Conservation (phyloP, 2,797 vertebrate species). For the Enteromius treurensis region DNA sequence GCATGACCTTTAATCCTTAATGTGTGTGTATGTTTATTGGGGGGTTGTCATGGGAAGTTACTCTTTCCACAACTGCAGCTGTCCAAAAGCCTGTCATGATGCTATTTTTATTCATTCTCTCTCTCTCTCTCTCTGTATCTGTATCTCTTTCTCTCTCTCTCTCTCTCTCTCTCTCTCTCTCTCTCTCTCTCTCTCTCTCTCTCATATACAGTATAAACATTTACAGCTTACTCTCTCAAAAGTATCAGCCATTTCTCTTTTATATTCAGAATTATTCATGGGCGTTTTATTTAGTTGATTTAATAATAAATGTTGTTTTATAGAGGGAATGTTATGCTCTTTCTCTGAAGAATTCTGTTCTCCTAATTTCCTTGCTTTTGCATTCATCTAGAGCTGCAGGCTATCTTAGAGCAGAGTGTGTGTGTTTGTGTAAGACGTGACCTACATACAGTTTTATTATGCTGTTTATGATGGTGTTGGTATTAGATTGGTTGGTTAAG, state of each 20-base stretch:
- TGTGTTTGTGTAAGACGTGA: slow-evolving; percentile 48
- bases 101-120: slow-evolving; percentile 54
- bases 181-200: slow-evolving; percentile 4
- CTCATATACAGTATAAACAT: background rate
- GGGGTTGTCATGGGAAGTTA: slow-evolving; percentile 45
- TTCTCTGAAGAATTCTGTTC: background rate
- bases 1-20: background rate
- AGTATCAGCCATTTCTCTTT: slow-evolving; percentile 5
- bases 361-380: slow-evolving; percentile 42
- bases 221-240: background rate
- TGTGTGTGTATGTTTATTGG: slow-evolving; percentile 26
- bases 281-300: background rate
- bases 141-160: background rate
- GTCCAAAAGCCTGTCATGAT: slow-evolving; percentile 49
- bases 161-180: slow-evolving; percentile 10
- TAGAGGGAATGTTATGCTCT: background rate
- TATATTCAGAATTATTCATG: background rate
- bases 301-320: slow-evolving; percentile 6
- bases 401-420: slow-evolving; percentile 31
- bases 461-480: slow-evolving; percentile 43
- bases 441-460: slow-evolving; percentile 55
- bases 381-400: slow-evolving; percentile 39
- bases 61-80: slow-evolving; percentile 52
- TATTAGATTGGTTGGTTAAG: slow-evolving; percentile 33
- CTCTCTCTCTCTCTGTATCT: background rate